Evolutionary conservation across 2,888 invertebrate genomes (phyloP).

Genomic region (Cyrtodaria siliqua): DNA sequence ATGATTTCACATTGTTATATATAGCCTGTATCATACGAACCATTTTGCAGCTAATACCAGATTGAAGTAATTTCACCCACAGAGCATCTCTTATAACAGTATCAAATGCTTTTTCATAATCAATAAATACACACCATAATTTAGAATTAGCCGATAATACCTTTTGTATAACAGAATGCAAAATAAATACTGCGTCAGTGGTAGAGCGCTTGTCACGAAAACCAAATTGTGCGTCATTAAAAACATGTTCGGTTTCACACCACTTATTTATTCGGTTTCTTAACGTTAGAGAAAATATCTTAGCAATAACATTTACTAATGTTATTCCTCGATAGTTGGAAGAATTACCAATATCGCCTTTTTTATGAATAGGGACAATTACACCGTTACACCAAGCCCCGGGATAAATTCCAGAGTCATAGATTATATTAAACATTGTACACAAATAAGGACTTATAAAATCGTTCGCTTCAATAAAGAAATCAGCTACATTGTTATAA

Average conservation of each 20-base stretch:
- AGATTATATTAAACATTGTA: constrained; percentile 23
- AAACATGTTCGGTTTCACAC: constrained; percentile 9
- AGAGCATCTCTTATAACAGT: constrained; percentile 24
- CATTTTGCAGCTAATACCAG: constrained; percentile 33
- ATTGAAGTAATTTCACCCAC: constrained; percentile 29
- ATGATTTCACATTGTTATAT: constrained; percentile 14
- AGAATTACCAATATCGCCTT: constrained; percentile 26
- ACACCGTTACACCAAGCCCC: constrained; percentile 22
- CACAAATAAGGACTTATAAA: constrained; percentile 29
- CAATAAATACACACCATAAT: constrained; percentile 16
- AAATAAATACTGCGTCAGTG: background rate
- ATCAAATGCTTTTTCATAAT: constrained; percentile 29
- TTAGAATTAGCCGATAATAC: constrained; percentile 3
- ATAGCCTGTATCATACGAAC: constrained; percentile 15
- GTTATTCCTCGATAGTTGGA: constrained; percentile 46
- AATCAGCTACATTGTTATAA: constrained; percentile 25
- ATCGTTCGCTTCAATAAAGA: constrained; percentile 40
- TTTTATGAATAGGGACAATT: constrained; percentile 45
- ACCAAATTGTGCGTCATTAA: constrained; percentile 26
- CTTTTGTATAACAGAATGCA: constrained; percentile 16
- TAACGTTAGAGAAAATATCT: constrained; percentile 32
- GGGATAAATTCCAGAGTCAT: constrained; percentile 31
- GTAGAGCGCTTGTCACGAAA: constrained; percentile 13
- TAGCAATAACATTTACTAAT: constrained; percentile 35
- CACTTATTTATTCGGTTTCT: constrained; percentile 21